phyloP scores from a whole-genome alignment of 2,888 invertebrate species.

The Ophion costatus region DNA sequence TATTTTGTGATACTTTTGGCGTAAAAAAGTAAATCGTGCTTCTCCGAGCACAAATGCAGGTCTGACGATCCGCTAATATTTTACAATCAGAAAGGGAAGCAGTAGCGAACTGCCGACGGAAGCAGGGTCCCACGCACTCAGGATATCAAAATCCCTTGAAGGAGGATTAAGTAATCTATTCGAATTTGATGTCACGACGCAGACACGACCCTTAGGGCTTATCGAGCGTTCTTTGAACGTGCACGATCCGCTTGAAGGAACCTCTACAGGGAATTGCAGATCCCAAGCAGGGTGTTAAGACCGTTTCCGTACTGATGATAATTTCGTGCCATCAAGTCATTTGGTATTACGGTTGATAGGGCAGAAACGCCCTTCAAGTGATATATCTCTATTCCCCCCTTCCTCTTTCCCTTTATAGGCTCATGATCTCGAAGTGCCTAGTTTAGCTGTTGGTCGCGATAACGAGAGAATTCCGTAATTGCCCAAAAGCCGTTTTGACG shows the following conservation, averaged over 20 bases:
- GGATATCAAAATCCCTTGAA: slow-evolving; percentile 50
- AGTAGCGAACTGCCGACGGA: background rate
- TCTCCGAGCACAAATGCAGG: slow-evolving; percentile 6
- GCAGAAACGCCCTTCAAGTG: slow-evolving; percentile 6
- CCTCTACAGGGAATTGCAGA: slow-evolving; percentile 38
- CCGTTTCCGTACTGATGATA: slow-evolving; percentile 22
- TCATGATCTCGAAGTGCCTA: background rate
- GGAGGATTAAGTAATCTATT: slow-evolving; percentile 55
- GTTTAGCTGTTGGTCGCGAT: slow-evolving; percentile 24
- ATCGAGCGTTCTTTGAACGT: slow-evolving; percentile 65
- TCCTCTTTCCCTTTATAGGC: background rate
- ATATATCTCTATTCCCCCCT: background rate
- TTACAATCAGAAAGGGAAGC: slow-evolving; percentile 44
- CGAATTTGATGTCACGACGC: slow-evolving; percentile 46
- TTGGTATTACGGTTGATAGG: slow-evolving; percentile 9
- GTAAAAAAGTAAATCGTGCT: background rate
- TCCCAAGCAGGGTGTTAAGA: slow-evolving; percentile 27
- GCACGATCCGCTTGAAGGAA: slow-evolving; percentile 49
- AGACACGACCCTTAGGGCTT: slow-evolving; percentile 63
- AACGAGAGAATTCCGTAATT: slow-evolving; percentile 16
- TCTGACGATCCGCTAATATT: slow-evolving; percentile 51
- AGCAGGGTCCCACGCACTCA: slow-evolving; percentile 30
- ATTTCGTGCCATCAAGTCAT: slow-evolving; percentile 21
- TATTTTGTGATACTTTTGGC: too few species aligned
- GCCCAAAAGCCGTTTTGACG: slow-evolving; percentile 14